phyloP scores from a whole-genome alignment of 2,888 invertebrate species.

The Drosophila lutescens region DNA sequence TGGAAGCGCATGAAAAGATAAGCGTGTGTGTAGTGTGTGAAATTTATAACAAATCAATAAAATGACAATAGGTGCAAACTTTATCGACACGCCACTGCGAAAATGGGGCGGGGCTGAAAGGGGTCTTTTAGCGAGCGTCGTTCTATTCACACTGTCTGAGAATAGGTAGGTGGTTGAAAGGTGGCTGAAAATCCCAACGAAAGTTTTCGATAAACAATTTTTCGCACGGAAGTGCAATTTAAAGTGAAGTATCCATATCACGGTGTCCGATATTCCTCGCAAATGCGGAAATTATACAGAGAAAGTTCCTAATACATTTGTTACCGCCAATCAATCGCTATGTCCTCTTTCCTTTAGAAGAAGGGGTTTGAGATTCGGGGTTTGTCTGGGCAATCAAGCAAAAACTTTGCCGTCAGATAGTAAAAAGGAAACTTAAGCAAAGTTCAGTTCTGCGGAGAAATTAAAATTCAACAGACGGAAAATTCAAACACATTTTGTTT shows the following conservation, averaged over 20 bases:
- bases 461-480: no score
- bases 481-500: no score
- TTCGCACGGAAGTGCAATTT: conserved; percentile 80
- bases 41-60: conserved; percentile 78
- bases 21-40: conserved; percentile 52
- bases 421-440: background rate
- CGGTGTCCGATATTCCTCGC: conserved; percentile 13
- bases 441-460: background rate
- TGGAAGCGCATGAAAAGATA: conserved; percentile 67
- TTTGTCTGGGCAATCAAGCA: conserved; percentile 5
- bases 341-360: conserved; percentile 33
- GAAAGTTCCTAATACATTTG: conserved; percentile 77
- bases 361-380: background rate
- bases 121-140: conserved; percentile 44
- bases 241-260: conserved; percentile 63
- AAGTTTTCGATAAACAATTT: conserved; percentile 78
- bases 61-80: conserved; percentile 78
- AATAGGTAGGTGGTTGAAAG: conserved; percentile 10
- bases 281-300: conserved; percentile 76
- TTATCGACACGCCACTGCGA: conserved; percentile 54
- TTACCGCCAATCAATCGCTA: conserved; percentile 71
- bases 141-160: conserved; percentile 52
- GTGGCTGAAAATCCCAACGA: conserved; percentile 39
- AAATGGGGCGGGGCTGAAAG: conserved; percentile 5
- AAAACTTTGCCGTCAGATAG: conserved; percentile 59